These are phyloP conservation scores for Allacma fusca DNA, from an alignment of 2,888 invertebrate genomes.

Conservation along the genomic window DNA sequence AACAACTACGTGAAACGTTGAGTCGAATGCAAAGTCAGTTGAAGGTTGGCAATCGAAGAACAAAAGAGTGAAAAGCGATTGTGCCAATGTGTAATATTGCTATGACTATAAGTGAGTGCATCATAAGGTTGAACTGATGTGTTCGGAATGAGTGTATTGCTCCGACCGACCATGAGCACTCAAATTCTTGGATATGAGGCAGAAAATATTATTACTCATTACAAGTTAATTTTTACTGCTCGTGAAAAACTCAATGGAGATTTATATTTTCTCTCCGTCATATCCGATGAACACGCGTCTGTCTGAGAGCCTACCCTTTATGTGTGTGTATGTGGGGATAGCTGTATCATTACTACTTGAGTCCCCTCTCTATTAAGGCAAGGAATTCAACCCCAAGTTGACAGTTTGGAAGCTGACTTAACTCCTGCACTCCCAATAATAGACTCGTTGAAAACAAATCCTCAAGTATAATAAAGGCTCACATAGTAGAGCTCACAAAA, in stretches of 20 bases:
- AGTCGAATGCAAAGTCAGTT: slow-evolving; percentile 9
- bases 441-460: too few relatives aligned
- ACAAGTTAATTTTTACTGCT: slow-evolving; percentile 36
- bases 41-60: slow-evolving; percentile 16
- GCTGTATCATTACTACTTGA: too few relatives aligned
- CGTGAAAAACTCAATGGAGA: slow-evolving; percentile 6
- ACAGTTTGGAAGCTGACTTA: too few relatives aligned
- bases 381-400: too few relatives aligned
- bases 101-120: not conserved
- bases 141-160: not conserved
- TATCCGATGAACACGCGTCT: not conserved
- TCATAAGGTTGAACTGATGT: not conserved
- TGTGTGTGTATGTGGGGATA: too few relatives aligned
- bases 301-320: too few relatives aligned
- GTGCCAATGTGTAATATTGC: not conserved
- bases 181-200: slow-evolving; percentile 16
- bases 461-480: too few relatives aligned
- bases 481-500: too few relatives aligned
- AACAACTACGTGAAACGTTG: not conserved
- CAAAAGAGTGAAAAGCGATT: slow-evolving; percentile 13
- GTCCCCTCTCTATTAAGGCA: too few relatives aligned
- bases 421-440: too few relatives aligned
- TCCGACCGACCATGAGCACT: slow-evolving; percentile 4
- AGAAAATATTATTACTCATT: slow-evolving; percentile 44
- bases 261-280: slow-evolving; percentile 8